These are phyloP conservation scores for Odontocerum albicorne DNA, from an alignment of 2,888 invertebrate species.

Conservation along the genomic window DNA sequence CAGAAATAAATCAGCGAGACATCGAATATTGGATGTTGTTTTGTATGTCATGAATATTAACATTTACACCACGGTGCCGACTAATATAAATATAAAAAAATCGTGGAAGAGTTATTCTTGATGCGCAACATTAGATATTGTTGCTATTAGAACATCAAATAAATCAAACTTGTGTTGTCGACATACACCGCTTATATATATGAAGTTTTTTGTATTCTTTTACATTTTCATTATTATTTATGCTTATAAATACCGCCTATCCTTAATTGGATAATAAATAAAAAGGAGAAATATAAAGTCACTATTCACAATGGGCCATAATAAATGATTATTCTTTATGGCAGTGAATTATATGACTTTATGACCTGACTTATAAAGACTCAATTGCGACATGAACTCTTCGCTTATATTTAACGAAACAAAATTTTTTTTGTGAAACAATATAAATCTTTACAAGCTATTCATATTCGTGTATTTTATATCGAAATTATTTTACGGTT, in stretches of 20 bases:
- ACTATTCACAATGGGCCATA: constrained; percentile 21
- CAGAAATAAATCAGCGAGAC: too few species aligned
- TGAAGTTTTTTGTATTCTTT: constrained; percentile 9
- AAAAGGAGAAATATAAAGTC: constrained; percentile 23
- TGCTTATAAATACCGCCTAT: constrained; percentile 21
- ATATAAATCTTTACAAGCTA: constrained; percentile 13
- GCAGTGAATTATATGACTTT: constrained; percentile 21
- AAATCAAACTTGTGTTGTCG: constrained; percentile 17
- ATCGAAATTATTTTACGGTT: background rate
- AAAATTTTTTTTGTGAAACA: constrained; percentile 6
- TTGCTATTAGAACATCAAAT: too few species aligned
- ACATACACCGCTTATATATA: background rate
- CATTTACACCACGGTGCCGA: too few species aligned
- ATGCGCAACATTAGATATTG: too few species aligned
- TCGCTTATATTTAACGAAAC: constrained; percentile 4
- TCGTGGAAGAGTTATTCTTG: too few species aligned
- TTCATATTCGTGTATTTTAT: background rate
- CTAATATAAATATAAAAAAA: too few species aligned
- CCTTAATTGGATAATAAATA: constrained; percentile 27
- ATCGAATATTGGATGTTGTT: too few species aligned
- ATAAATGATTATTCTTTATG: constrained; percentile 24
- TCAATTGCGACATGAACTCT: constrained; percentile 19
- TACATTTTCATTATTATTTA: constrained; percentile 20
- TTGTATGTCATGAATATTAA: too few species aligned
- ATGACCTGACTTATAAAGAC: constrained; percentile 14